A percentile compares a stretch with the other conserved stretches of the same genome.
These are phyloP conservation scores for Colistium nudipinnis DNA, from an alignment of 2,113 vertebrate species.

Conservation along the genomic window DNA sequence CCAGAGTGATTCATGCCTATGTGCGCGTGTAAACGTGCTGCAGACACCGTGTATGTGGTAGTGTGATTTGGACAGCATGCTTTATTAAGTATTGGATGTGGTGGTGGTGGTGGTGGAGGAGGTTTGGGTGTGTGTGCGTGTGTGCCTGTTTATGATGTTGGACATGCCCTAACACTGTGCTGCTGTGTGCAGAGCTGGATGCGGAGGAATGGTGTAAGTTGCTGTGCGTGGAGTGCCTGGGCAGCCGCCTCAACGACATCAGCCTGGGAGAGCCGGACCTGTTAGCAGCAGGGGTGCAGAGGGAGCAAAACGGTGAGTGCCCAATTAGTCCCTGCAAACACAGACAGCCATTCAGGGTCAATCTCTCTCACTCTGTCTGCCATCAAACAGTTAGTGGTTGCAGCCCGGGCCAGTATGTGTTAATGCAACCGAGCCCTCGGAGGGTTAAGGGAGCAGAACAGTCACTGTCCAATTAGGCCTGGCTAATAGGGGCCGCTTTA, in stretches of 20 bases:
- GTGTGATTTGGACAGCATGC: slow-evolving; percentile 6
- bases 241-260: slow-evolving; percentile 95
- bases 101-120: not conserved
- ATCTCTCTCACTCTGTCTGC: slow-evolving; percentile 50
- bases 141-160: slow-evolving; percentile 26
- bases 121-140: slow-evolving; percentile 12
- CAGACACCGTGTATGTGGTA: not conserved
- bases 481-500: slow-evolving; percentile 60
- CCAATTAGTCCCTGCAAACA: slow-evolving; percentile 75
- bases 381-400: slow-evolving; percentile 41
- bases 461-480: slow-evolving; percentile 69
- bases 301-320: slow-evolving; percentile 95
- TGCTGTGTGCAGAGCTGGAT: slow-evolving; percentile 88
- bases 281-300: slow-evolving; percentile 96
- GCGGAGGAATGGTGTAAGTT: slow-evolving; percentile 99
- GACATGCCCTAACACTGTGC: slow-evolving; percentile 36
- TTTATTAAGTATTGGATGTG: slow-evolving; percentile 15
- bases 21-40: slow-evolving; percentile 13
- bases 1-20: slow-evolving; percentile 15
- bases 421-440: slow-evolving; percentile 59
- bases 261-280: slow-evolving; percentile 98
- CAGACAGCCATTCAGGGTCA: slow-evolving; percentile 68
- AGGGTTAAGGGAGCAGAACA: slow-evolving; percentile 63
- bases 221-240: slow-evolving; percentile 95
- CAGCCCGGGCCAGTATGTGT: slow-evolving; percentile 54